Evolutionary conservation across 2,888 invertebrate species (phyloP).

Genomic region (Pantelozetes paolii): DNA sequence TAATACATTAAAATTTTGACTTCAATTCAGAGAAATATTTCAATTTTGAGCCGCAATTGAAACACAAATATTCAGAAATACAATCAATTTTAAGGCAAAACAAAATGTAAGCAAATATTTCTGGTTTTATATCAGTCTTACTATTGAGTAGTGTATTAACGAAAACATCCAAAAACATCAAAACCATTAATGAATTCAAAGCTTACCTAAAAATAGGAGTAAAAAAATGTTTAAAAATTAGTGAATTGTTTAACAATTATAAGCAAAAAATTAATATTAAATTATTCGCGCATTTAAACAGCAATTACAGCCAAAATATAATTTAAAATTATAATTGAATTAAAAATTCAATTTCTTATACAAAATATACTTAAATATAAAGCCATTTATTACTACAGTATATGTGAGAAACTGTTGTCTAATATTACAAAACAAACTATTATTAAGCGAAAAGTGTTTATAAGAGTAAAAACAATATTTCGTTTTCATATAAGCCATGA

Average conservation of each 20-base stretch:
- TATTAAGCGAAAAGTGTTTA: too few species aligned
- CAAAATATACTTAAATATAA: too few species aligned
- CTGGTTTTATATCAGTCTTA: too few species aligned
- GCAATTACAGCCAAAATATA: too few species aligned
- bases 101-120: not conserved
- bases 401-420: too few species aligned
- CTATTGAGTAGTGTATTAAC: not conserved
- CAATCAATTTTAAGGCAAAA: not conserved
- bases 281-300: conserved; percentile 3
- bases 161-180: not conserved
- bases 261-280: not conserved
- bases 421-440: too few species aligned
- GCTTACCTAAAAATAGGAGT: conserved; percentile 1
- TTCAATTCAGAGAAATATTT: not conserved
- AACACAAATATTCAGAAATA: not conserved
- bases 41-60: not conserved
- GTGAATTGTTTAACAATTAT: not conserved
- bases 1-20: not conserved
- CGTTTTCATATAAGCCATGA: too few species aligned
- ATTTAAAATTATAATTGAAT: too few species aligned
- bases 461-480: too few species aligned
- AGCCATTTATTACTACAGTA: too few species aligned
- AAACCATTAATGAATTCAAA: not conserved
- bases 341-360: too few species aligned
- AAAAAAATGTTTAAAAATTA: not conserved